A percentile compares a stretch with the other conserved stretches of the same genome.
Conservation (phyloP, 2,888 invertebrate genomes). For the Apodemia duryi region DNA sequence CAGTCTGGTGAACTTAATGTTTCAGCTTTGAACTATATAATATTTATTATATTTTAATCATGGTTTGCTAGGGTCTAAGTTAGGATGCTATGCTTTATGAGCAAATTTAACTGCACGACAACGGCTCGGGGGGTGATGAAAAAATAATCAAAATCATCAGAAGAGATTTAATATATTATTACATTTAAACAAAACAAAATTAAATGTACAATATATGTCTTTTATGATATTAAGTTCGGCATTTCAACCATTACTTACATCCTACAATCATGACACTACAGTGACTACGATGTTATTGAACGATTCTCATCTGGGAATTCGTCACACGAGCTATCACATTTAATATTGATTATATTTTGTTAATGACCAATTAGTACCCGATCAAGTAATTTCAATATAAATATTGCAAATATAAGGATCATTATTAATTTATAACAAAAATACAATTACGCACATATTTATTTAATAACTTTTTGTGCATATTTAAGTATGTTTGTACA, state of each 20-base stretch:
- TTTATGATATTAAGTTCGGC: conserved; percentile 18
- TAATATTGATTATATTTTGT: too few species aligned
- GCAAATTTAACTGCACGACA: neutral
- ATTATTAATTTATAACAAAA: too few species aligned
- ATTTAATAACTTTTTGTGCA: too few species aligned
- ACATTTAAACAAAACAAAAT: conserved; percentile 19
- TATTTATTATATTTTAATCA: neutral
- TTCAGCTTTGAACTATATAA: too few species aligned
- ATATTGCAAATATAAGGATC: too few species aligned
- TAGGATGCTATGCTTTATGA: neutral
- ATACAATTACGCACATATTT: too few species aligned
- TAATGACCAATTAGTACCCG: too few species aligned
- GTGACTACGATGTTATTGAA: neutral
- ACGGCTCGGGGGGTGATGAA: neutral
- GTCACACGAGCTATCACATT: neutral
- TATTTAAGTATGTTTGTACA: too few species aligned
- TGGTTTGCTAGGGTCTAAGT: neutral
- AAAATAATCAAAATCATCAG: conserved; percentile 10
- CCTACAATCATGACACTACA: conserved; percentile 1
- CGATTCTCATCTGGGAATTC: neutral
- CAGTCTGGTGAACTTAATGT: too few species aligned
- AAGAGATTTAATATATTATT: conserved; percentile 21
- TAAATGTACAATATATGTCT: conserved; percentile 19
- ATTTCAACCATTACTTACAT: neutral
- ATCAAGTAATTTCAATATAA: too few species aligned